Base-by-base conservation (phyloP, 2,797 vertebrate genomes). In the Neoniphon sammara region DNA sequence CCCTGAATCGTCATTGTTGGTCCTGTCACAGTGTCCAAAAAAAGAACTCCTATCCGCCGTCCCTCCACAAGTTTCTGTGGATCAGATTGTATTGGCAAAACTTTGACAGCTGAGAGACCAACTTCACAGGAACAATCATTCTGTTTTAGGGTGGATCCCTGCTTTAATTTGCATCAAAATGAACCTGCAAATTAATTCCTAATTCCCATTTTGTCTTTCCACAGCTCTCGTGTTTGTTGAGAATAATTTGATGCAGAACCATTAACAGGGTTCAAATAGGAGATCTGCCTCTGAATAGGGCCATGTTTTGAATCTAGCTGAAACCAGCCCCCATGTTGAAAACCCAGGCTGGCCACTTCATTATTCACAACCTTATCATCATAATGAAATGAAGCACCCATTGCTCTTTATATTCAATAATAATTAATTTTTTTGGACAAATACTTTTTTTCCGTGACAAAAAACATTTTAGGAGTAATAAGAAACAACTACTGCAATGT, bases 161-260 rank as follows among this genome's bases (percentile, higher is more conserved):
- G 80, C 78, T 62, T 83, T 70, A 50, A 90, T 91, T 87, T 89
- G 78, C 81, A 89, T 87, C 69, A 83, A 70, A 84, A 86, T 87
- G 83, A 83, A 52, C 46, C 67, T 21, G 72, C 72, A 87, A 87
- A 85, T 88, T 7, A 85, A 87, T 86, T 85, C 70, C 72, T 89
- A 84, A 90, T 90, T 87, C 53, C 49, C 75, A 47, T 81, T 89
- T 88, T 86, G 84, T 66, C 73, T 86, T 86, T 89, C 77, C 50
- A 67, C 49, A 21, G 77, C 65, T 86, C 63, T 60, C 34, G 52
- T 85, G 78, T 88, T 90, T 88, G 75, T 77, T 73, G 66, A 66
- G 73, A 86, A 86, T 88, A 90, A 88, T 85, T 75, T 55, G 31
- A 80, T 82, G 61, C 70, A 64, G 70, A 73, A 18, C 53, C 63